Base-by-base conservation (phyloP, 2,888 invertebrate genomes). In the Zootermopsis nevadensis region DNA sequence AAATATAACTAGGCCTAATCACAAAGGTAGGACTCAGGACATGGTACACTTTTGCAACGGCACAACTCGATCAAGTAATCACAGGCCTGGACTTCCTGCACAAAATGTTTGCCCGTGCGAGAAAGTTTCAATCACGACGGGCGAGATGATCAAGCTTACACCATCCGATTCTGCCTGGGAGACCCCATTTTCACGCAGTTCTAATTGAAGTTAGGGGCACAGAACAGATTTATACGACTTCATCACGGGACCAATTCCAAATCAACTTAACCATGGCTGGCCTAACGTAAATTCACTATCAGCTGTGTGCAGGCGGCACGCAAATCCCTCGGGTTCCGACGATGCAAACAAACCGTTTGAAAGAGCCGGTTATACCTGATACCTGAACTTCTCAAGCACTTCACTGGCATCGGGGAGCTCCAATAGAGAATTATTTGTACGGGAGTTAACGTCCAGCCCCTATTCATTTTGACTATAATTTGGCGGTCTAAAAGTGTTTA, bases 171-270 rank as follows among this genome's bases (percentile, higher is more conserved):
- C 48, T 48, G 48, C 48, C 33, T 33, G 69, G 7, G 22, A 6
- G 69, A 4, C 22, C 33, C 69, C 22, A 69, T 33, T 69, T 69
- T 69, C 35, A 69, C 69, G 33, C 69, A 69, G 35, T 38, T 38
- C 74, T 74, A 38, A 74, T 74, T 74, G 74, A 74, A 74, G 35
- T 74, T 38, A 74, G 74, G 74, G 74, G 38, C 74, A 74, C 74
- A 74, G 33, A 74, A 74, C 42, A 38, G 38, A 74, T 74, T 74
- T 74, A 74, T 74, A 42, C 74, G 74, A 74, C 35, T 74, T 74
- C 38, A 74, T 74, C 74, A 74, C 74, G 38, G 69, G 15, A 69
- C 69, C 33, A 69, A 38, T 24, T 74, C 38, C n/a, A 74, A 74
- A 74, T 24, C 42, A 74, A 74, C 38, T 38, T 69, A 69, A 69